Evolutionary conservation across 2,113 vertebrate species (phyloP).

Genomic region (Phaethon lepturus): DNA sequence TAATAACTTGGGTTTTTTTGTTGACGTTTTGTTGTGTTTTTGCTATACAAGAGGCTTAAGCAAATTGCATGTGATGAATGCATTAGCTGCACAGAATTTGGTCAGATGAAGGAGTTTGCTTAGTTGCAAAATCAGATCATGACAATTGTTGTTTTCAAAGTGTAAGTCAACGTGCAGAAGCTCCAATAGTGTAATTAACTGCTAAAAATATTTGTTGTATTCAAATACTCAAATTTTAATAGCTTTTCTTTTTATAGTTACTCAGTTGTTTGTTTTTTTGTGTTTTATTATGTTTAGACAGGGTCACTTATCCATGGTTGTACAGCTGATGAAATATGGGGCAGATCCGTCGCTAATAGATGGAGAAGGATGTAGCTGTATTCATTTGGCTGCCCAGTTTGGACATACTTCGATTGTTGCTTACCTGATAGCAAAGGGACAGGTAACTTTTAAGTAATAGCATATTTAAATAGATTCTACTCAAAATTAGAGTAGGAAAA

Average conservation of each 20-base stretch:
- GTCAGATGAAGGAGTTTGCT: background rate
- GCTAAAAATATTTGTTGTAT: background rate
- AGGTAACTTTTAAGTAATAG: slow-evolving; percentile 80
- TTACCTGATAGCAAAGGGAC: slow-evolving; percentile 98
- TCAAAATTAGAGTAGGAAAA: background rate
- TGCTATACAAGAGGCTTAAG: background rate
- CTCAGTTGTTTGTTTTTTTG: slow-evolving; percentile 17
- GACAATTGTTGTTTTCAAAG: background rate
- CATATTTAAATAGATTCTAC: background rate
- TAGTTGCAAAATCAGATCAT: background rate
- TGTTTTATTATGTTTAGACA: slow-evolving; percentile 83
- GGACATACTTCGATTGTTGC: slow-evolving; percentile 99
- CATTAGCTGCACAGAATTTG: background rate
- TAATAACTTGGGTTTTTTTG: background rate
- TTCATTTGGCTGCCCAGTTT: slow-evolving; percentile 97
- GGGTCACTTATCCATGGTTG: slow-evolving; percentile 98
- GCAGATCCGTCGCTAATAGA: slow-evolving; percentile 97
- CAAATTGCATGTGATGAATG: background rate
- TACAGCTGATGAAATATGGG: slow-evolving; percentile 97
- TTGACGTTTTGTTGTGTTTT: background rate
- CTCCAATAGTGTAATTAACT: background rate
- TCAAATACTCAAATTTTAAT: background rate
- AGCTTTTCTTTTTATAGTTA: background rate
- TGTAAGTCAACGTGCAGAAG: background rate
- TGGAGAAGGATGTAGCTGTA: slow-evolving; percentile 98